Percentiles rank a stretch among this genome's conserved stretches.
Evolutionary conservation across 92 coral and sea anemone genomes (phyloP).

Genomic region (Porites evermanni): DNA sequence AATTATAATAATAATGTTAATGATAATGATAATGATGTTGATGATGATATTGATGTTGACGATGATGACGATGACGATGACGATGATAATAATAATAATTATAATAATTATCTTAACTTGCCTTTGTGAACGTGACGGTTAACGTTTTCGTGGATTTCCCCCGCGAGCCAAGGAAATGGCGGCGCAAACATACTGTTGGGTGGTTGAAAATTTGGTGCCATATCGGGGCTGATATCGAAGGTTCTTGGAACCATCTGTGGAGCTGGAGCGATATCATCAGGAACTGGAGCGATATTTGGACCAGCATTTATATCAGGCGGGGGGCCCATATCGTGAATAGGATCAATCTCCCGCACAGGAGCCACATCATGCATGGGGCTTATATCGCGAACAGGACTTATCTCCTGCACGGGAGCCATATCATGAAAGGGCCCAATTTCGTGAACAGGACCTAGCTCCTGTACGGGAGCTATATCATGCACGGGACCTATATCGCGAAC

Average conservation of each 20-base stretch:
- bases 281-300: conserved; percentile 11
- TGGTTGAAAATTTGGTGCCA: conserved; percentile 12
- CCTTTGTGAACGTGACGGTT: conserved; percentile 50
- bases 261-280: background rate
- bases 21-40: no score
- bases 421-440: conserved; percentile 20
- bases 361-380: background rate
- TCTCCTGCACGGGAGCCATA: background rate
- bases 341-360: background rate
- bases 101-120: background rate
- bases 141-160: conserved; percentile 31
- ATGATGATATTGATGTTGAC: no score
- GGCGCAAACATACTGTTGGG: conserved; percentile 19
- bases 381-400: background rate
- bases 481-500: background rate
- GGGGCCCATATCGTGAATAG: conserved; percentile 7
- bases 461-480: background rate
- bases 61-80: no score
- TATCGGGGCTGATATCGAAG: conserved; percentile 7
- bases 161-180: conserved; percentile 34
- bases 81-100: no score
- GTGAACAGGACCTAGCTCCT: background rate
- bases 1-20: no score
- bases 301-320: background rate
- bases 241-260: background rate